These are phyloP conservation scores for Diabrotica undecimpunctata DNA, from an alignment of 1,140 invertebrate genomes.

Conservation along the genomic window DNA sequence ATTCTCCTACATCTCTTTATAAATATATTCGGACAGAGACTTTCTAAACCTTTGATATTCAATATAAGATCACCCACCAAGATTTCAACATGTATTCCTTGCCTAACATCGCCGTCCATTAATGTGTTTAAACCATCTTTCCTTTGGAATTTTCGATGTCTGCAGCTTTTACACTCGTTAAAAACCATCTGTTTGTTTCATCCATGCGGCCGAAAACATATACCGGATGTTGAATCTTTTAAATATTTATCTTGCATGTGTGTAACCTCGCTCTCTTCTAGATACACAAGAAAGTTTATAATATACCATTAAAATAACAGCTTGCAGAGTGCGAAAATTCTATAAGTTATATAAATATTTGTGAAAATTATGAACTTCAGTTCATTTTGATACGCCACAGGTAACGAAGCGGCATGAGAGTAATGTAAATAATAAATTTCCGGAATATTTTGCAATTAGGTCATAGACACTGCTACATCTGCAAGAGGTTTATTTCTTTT, in stretches of 20 bases:
- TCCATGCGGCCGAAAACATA: neutral
- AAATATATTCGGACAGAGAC: neutral
- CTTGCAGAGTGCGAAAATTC: neutral
- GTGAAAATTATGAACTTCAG: neutral
- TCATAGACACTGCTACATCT: neutral
- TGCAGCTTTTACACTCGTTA: neutral
- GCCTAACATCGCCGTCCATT: neutral
- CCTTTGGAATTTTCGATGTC: neutral
- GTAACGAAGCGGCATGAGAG: neutral
- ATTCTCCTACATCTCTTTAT: neutral
- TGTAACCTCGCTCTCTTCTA: neutral
- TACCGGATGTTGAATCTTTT: conserved; percentile 5
- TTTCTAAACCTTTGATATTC: neutral
- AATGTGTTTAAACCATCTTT: neutral
- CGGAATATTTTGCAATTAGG: neutral
- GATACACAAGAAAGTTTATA: neutral
- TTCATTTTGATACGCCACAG: neutral
- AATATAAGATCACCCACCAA: neutral
- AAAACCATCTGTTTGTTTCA: neutral
- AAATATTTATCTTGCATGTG: conserved; percentile 1
- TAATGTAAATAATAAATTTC: too few species aligned
- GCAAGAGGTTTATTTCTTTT: too few species aligned
- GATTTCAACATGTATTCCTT: neutral
- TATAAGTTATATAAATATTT: neutral
- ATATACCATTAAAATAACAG: neutral